These are phyloP conservation scores for Drosophila bunnanda DNA, from an alignment of 2,888 invertebrate species.

Conservation along the genomic window DNA sequence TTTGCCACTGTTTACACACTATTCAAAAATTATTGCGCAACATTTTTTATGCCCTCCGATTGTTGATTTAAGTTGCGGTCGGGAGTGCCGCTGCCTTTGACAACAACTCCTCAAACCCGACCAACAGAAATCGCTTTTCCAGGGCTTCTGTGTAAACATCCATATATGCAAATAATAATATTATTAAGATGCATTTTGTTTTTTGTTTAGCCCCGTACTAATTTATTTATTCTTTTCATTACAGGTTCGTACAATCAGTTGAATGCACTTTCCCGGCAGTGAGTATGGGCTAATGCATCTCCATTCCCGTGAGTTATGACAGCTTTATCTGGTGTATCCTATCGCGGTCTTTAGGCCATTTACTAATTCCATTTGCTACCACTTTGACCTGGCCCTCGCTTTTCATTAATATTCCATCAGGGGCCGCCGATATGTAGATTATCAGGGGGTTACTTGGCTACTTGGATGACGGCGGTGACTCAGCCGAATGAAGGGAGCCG, in stretches of 20 bases:
- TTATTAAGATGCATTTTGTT: constrained; percentile 32
- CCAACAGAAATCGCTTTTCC: constrained; percentile 17
- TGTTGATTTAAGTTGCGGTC: constrained; percentile 36
- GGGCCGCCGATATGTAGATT: constrained; percentile 25
- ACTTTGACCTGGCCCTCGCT: constrained; percentile 41
- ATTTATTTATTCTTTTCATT: constrained; percentile 57
- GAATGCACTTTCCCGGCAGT: constrained; percentile 15
- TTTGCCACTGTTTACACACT: constrained; percentile 77
- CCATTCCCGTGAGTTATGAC: constrained; percentile 36
- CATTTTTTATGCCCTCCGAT: constrained; percentile 55
- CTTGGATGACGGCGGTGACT: constrained; percentile 62
- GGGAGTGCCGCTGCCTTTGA: constrained; percentile 40
- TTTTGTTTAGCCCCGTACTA: constrained; percentile 1
- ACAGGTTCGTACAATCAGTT: constrained; percentile 60
- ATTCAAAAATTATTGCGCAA: constrained; percentile 79
- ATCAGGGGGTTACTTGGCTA: constrained; percentile 3
- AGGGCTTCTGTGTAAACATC: constrained; percentile 23
- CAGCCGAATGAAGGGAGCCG: constrained; percentile 63
- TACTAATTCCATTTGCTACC: constrained; percentile 51
- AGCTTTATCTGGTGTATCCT: constrained; percentile 27
- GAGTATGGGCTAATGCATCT: constrained; percentile 34
- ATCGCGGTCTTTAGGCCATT: constrained; percentile 42
- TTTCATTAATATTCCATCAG: constrained; percentile 54
- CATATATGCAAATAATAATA: constrained; percentile 12
- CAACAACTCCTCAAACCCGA: constrained; percentile 30